A percentile compares a stretch with the other conserved stretches of the same genome.
Conservation (phyloP, 2,888 invertebrate species). For the Torymus tubicola region DNA sequence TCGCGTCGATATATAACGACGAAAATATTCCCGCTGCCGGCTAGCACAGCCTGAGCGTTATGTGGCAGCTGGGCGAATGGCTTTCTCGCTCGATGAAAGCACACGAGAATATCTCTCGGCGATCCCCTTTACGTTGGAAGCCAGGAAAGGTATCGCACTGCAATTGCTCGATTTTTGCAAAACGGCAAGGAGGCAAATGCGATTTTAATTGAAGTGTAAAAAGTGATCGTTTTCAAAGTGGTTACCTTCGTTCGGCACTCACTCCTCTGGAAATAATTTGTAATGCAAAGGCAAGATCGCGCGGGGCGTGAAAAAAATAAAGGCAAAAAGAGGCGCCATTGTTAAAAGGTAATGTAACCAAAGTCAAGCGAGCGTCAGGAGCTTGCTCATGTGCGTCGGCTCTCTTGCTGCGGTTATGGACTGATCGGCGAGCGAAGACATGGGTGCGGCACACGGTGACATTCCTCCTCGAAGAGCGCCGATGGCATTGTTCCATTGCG, state of each 20-base stretch:
- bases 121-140: too few relatives aligned
- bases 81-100: too few relatives aligned
- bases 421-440: constrained; percentile 63
- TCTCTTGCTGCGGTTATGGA: constrained; percentile 44
- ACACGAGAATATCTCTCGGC: too few relatives aligned
- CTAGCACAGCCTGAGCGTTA: too few relatives aligned
- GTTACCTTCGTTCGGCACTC: too few relatives aligned
- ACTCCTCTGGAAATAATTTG: constrained; percentile 22
- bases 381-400: neutral
- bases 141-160: too few relatives aligned
- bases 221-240: too few relatives aligned
- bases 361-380: neutral
- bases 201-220: too few relatives aligned
- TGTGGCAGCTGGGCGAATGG: too few relatives aligned
- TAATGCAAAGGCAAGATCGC: neutral
- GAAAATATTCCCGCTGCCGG: constrained; percentile 17
- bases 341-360: constrained; percentile 5
- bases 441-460: constrained; percentile 74
- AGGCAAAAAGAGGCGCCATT: constrained; percentile 19
- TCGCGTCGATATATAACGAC: constrained; percentile 13
- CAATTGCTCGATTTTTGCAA: too few relatives aligned
- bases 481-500: constrained; percentile 76
- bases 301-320: constrained; percentile 30
- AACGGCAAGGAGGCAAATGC: too few relatives aligned
- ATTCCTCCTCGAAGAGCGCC: constrained; percentile 75